These are phyloP conservation scores for Porites divaricata DNA, from an alignment of 92 coral and sea anemone species.

Conservation along the genomic window DNA sequence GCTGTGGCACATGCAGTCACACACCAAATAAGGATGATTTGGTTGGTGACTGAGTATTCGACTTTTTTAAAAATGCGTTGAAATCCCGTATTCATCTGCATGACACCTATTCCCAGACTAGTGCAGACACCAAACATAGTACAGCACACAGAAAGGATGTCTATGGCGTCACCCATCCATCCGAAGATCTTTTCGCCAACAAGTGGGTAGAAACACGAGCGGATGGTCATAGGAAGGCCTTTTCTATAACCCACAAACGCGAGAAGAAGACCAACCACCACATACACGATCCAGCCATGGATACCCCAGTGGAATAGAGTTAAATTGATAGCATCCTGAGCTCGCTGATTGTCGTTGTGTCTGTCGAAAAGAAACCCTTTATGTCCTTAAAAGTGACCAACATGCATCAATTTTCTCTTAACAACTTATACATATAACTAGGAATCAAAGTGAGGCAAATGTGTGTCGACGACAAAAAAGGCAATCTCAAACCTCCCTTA, in stretches of 20 bases:
- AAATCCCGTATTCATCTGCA: slow-evolving; percentile 67
- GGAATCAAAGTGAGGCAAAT: too few species aligned
- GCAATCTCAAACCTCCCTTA: too few species aligned
- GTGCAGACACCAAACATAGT: slow-evolving; percentile 85
- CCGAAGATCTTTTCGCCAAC: slow-evolving; percentile 67
- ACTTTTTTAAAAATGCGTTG: slow-evolving; percentile 58
- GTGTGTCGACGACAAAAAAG: too few species aligned
- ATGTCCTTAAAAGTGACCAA: neutral
- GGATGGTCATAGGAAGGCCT: slow-evolving; percentile 88
- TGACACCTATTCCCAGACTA: slow-evolving; percentile 74
- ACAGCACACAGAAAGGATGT: slow-evolving; percentile 76
- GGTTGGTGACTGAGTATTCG: slow-evolving; percentile 36
- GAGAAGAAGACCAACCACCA: slow-evolving; percentile 75
- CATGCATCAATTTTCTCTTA: neutral
- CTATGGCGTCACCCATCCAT: slow-evolving; percentile 61
- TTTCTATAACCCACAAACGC: slow-evolving; percentile 78
- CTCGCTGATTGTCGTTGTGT: slow-evolving; percentile 81
- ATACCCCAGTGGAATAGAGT: slow-evolving; percentile 91
- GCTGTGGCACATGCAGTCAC: slow-evolving; percentile 75
- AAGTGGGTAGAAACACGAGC: slow-evolving; percentile 77
- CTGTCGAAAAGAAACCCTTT: neutral
- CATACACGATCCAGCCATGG: slow-evolving; percentile 91
- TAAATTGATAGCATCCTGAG: slow-evolving; percentile 86
- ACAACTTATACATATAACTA: too few species aligned
- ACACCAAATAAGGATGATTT: slow-evolving; percentile 72